Evolutionary conservation across 92 coral and sea anemone species (phyloP).

Genomic region (Zoanthus gigantus): DNA sequence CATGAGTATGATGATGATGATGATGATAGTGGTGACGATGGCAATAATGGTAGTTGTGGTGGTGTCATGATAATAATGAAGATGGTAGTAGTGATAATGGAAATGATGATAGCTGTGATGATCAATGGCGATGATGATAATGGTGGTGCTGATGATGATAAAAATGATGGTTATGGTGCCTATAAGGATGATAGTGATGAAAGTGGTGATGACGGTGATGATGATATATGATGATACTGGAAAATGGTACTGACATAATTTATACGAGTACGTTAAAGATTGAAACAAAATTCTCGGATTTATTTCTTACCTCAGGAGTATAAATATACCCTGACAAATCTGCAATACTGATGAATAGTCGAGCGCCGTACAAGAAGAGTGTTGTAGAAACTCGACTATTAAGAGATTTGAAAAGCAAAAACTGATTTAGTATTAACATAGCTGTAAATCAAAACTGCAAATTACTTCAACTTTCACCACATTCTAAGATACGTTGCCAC

Average conservation of each 20-base stretch:
- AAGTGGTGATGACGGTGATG: neutral
- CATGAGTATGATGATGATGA: neutral
- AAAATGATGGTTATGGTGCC: too few relatives aligned
- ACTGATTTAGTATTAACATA: neutral
- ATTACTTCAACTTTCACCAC: too few relatives aligned
- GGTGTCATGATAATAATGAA: neutral
- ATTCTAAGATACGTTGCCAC: too few relatives aligned
- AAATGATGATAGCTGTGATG: neutral
- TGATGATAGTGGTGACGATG: neutral
- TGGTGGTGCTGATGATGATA: too few relatives aligned
- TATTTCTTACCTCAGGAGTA: slow-evolving; percentile 79
- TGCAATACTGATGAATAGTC: slow-evolving; percentile 86
- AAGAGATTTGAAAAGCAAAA: slow-evolving; percentile 1
- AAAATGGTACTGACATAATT: neutral
- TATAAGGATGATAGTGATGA: neutral
- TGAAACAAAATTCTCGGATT: neutral
- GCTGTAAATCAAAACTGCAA: neutral
- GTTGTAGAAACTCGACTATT: slow-evolving; percentile 78
- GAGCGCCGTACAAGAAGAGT: slow-evolving; percentile 81
- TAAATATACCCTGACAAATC: slow-evolving; percentile 88
- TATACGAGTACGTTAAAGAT: too few relatives aligned
- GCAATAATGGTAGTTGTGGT: neutral
- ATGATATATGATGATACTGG: neutral
- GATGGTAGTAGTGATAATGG: neutral
- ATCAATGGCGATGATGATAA: too few relatives aligned